Base-by-base conservation (phyloP, 2,888 invertebrate species). In the Chydorus sphaericus region DNA sequence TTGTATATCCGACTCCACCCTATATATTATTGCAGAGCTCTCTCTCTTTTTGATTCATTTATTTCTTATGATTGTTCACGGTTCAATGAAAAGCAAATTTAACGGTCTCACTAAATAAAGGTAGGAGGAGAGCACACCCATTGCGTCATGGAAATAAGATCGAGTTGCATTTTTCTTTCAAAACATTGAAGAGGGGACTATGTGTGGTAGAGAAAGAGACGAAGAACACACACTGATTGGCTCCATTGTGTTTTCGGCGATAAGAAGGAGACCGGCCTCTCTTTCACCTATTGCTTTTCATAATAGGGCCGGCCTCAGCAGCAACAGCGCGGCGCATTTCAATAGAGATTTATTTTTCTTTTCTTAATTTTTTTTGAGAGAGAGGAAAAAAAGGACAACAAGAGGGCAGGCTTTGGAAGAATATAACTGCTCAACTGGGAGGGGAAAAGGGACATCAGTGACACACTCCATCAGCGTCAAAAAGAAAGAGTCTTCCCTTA, bases 361-460 rank as follows among this genome's bases (percentile, higher is more conserved):
- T 44, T 18, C 20, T 44, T 39, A 23, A 39, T 39, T 18, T 2
- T 18, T 20, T 18, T 26, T 44, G 20, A 26, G 26, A 44, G 10
- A 8, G 26, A 6, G 44, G 28, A 23, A 20, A 44, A 26, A 26
- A 28, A 44, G 26, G 28, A 16, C 14, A 44, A 44, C 20, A 44
- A 26, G 44, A 44, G 11, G 20, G 44, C 14, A 4, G 18, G 20
- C 44, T 23, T 44, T 28, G 28, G 26, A 44, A 8, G 28, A 44
- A 44, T 44, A 44, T 44, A 44, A 44, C 44, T 44, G 44, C 44
- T 44, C 44, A 44, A 44, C 44, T 44, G 44, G 18, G 26, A 23
- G 28, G 39, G 23, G n/a, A n/a, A n/a, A n/a, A n/a, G n/a, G n/a
- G n/a, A n/a, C n/a, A 10, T 14, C 44, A 23, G 26, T 44, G 44